Conservation (phyloP, 1,140 invertebrate species). For the Ips nitidus region DNA sequence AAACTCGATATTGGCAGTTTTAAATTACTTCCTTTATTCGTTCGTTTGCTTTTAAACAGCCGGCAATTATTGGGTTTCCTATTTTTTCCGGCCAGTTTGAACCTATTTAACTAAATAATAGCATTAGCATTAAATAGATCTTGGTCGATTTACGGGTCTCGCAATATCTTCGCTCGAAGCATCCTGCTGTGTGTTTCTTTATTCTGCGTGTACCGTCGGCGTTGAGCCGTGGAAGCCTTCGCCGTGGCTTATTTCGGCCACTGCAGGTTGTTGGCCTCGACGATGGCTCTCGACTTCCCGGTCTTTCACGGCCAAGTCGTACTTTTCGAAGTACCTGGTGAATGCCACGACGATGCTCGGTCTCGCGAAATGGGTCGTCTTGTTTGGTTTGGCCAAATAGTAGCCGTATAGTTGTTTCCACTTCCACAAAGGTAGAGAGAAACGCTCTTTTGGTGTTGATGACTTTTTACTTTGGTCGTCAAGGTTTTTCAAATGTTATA, state of each 20-base stretch:
- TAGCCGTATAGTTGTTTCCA: slow-evolving; percentile 7
- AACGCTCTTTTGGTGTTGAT: slow-evolving; percentile 1
- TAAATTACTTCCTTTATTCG: no score
- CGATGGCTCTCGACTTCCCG: slow-evolving; percentile 25
- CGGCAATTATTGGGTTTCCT: no score
- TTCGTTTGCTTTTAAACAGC: no score
- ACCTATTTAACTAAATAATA: no score
- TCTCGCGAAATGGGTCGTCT: slow-evolving; percentile 29
- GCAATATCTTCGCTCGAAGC: background rate
- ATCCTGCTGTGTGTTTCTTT: background rate
- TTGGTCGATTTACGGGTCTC: no score
- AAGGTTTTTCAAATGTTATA: no score
- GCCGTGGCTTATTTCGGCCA: slow-evolving; percentile 29
- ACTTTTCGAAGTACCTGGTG: slow-evolving; percentile 20
- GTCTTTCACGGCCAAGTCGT: slow-evolving; percentile 31
- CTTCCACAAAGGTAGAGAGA: background rate
- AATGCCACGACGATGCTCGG: slow-evolving; percentile 16
- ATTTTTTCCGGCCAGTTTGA: no score
- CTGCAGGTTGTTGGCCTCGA: slow-evolving; percentile 30
- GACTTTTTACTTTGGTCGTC: background rate
- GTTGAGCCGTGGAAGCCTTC: slow-evolving; percentile 20
- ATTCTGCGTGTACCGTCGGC: slow-evolving; percentile 5
- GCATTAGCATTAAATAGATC: no score
- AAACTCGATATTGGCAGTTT: no score
- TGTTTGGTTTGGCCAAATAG: slow-evolving; percentile 1